Evolutionary conservation across 2,888 invertebrate genomes (phyloP).

Genomic region (Pilophorus perplexus): DNA sequence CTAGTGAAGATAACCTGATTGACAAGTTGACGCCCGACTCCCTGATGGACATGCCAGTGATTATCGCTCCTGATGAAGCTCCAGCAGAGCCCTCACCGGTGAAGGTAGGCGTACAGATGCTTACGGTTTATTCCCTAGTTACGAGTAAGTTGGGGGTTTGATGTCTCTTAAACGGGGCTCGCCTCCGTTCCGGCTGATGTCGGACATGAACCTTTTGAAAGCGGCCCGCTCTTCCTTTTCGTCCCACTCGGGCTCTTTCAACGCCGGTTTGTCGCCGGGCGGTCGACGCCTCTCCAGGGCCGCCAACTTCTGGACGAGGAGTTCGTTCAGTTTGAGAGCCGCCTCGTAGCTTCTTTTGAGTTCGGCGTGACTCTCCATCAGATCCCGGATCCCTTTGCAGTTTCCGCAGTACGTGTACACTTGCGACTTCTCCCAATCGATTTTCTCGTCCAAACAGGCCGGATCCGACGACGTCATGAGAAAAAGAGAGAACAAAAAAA

Average conservation of each 20-base stretch:
- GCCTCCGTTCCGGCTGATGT: not conserved
- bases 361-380: slow-evolving; percentile 7
- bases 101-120: not conserved
- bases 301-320: not conserved
- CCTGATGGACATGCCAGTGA: slow-evolving; percentile 51
- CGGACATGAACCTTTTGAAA: not conserved
- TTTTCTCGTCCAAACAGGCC: too few species aligned
- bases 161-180: too few species aligned
- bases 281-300: not conserved
- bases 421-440: too few species aligned
- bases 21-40: slow-evolving; percentile 50
- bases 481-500: too few species aligned
- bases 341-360: slow-evolving; percentile 15
- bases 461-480: too few species aligned
- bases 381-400: slow-evolving; percentile 19
- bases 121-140: too few species aligned
- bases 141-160: too few species aligned
- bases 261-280: not conserved
- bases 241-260: not conserved
- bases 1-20: slow-evolving; percentile 35
- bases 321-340: slow-evolving; percentile 1
- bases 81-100: not conserved
- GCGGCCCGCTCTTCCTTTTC: not conserved
- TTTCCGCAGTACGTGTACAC: slow-evolving; percentile 29
- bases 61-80: slow-evolving; percentile 49